phyloP scores from a whole-genome alignment of 1,140 invertebrate genomes.

The Trissolcus basalis region DNA sequence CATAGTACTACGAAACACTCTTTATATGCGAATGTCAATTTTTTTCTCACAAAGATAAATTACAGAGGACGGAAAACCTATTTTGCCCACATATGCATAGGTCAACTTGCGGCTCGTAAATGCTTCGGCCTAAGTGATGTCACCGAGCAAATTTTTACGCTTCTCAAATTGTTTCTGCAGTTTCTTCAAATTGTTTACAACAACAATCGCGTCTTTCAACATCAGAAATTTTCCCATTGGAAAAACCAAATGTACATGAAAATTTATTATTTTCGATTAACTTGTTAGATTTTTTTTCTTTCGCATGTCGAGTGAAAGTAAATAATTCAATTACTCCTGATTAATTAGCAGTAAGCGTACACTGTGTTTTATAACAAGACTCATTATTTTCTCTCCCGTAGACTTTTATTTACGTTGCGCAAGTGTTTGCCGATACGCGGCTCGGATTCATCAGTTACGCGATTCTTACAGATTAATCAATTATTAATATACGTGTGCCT shows the following conservation, averaged over 20 bases:
- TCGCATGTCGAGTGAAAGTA: neutral
- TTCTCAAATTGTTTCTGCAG: no score
- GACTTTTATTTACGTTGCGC: constrained; percentile 14
- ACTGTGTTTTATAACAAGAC: no score
- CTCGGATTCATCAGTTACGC: constrained; percentile 4
- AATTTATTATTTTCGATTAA: neutral
- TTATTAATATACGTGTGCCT: constrained; percentile 7
- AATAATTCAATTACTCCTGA: constrained; percentile 9
- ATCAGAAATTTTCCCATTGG: no score
- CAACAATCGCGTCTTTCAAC: no score
- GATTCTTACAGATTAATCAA: constrained; percentile 27
- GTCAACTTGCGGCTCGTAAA: constrained; percentile 32
- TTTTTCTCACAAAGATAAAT: constrained; percentile 50
- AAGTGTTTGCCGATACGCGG: constrained; percentile 2
- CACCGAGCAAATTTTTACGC: constrained; percentile 12
- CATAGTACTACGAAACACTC: constrained; percentile 24
- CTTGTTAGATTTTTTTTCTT: neutral
- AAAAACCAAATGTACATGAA: no score
- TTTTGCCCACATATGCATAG: constrained; percentile 28
- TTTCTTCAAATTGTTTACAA: no score
- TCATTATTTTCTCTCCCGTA: no score
- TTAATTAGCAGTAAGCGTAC: neutral
- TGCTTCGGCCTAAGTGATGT: constrained; percentile 24
- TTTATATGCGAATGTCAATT: constrained; percentile 21
- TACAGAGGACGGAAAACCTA: constrained; percentile 43